Conservation (phyloP, 2,888 invertebrate species). For the Priapulus caudatus region DNA sequence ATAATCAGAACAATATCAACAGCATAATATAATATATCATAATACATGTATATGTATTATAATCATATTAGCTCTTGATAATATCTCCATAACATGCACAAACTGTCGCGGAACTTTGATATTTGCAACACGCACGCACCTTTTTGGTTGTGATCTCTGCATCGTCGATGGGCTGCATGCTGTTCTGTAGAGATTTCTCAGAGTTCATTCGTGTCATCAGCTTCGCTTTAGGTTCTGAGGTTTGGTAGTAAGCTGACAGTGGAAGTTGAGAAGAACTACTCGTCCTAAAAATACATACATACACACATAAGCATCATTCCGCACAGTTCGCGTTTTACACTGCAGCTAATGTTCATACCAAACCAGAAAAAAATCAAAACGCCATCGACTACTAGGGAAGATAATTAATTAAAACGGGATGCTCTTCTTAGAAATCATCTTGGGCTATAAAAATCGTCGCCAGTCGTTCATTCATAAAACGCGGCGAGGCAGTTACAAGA, state of each 20-base stretch:
- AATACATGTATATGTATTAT: neutral
- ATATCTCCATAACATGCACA: too few species aligned
- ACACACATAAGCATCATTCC: too few species aligned
- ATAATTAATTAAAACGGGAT: too few species aligned
- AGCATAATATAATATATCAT: neutral
- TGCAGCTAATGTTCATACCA: too few species aligned
- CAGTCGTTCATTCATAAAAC: too few species aligned
- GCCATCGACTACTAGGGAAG: too few species aligned
- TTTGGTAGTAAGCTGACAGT: constrained; percentile 47
- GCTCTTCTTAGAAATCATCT: too few species aligned
- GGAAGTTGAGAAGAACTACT: constrained; percentile 8
- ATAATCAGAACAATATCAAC: too few species aligned
- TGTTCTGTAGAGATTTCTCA: constrained; percentile 36
- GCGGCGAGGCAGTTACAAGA: too few species aligned
- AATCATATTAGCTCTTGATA: neutral
- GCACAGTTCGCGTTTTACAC: too few species aligned
- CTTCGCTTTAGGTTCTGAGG: constrained; percentile 53
- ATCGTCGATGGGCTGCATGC: constrained; percentile 21
- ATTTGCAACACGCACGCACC: constrained; percentile 23
- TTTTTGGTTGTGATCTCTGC: constrained; percentile 32
- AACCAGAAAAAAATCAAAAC: too few species aligned
- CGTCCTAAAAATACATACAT: neutral
- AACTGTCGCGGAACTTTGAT: neutral
- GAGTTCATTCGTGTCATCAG: constrained; percentile 49
- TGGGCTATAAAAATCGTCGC: too few species aligned